Evolutionary conservation across 2,888 invertebrate genomes (phyloP).

Genomic region (Dyspetes luteomarginatus): DNA sequence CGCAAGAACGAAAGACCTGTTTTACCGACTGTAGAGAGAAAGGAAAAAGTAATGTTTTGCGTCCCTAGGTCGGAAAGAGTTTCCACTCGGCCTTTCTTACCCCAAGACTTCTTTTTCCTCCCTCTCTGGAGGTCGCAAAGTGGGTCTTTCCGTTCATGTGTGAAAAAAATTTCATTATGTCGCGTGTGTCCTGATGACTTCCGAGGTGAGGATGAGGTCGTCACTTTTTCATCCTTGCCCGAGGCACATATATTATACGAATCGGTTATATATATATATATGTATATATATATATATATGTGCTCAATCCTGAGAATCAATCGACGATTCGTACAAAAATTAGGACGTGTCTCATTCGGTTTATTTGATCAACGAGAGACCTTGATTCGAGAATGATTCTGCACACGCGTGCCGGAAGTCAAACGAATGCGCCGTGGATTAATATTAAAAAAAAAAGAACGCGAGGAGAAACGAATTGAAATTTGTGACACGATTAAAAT

Average conservation of each 20-base stretch:
- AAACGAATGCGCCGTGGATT: constrained; percentile 24
- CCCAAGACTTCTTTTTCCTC: too few relatives aligned
- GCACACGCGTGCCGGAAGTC: constrained; percentile 44
- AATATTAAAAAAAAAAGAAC: constrained; percentile 8
- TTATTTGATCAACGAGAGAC: background rate
- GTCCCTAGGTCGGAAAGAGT: too few relatives aligned
- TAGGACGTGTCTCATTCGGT: too few relatives aligned
- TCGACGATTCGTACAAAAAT: too few relatives aligned
- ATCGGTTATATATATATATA: too few relatives aligned
- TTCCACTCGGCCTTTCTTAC: too few relatives aligned
- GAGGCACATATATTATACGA: too few relatives aligned
- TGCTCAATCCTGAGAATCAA: too few relatives aligned
- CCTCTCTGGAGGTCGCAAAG: background rate
- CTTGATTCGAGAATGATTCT: constrained; percentile 25
- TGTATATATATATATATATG: background rate
- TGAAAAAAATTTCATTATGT: constrained; percentile 16
- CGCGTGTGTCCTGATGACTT: constrained; percentile 27
- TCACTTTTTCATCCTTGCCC: constrained; percentile 47
- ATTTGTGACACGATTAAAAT: background rate
- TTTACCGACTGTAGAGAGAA: too few relatives aligned
- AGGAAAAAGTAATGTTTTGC: too few relatives aligned
- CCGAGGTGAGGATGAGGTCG: constrained; percentile 57
- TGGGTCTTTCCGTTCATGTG: too few relatives aligned
- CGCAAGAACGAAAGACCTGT: too few relatives aligned
- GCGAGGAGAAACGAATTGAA: constrained; percentile 14